Percentiles rank a stretch among this genome's conserved stretches.
These are phyloP conservation scores for Ennomos quercinarius DNA, from an alignment of 2,888 invertebrate genomes.

Conservation along the genomic window DNA sequence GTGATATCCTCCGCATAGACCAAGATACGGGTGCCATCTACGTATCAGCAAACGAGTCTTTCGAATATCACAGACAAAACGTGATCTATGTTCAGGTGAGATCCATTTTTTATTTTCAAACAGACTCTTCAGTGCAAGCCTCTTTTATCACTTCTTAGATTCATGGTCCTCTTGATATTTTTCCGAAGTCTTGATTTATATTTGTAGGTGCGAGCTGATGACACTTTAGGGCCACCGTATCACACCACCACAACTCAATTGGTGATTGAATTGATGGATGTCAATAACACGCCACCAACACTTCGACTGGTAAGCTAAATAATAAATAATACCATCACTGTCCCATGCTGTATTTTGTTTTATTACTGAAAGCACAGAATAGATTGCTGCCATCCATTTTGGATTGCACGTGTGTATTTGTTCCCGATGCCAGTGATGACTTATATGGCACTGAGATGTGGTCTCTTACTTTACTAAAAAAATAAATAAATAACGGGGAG, in stretches of 20 bases:
- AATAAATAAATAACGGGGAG: too few relatives aligned
- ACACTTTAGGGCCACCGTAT: conserved; percentile 71
- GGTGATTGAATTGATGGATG: conserved; percentile 87
- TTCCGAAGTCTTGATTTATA: too few relatives aligned
- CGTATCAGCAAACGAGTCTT: conserved; percentile 81
- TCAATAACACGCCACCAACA: conserved; percentile 90
- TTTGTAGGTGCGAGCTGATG: conserved; percentile 71
- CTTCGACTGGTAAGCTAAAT: conserved; percentile 82
- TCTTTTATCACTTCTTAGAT: too few relatives aligned
- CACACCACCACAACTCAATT: conserved; percentile 83
- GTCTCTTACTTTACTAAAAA: too few relatives aligned
- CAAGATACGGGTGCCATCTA: conserved; percentile 82
- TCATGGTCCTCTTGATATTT: too few relatives aligned
- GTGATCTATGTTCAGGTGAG: conserved; percentile 82
- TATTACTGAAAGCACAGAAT: too few relatives aligned
- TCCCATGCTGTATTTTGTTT: too few relatives aligned
- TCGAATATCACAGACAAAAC: conserved; percentile 87
- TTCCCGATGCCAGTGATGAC: too few relatives aligned
- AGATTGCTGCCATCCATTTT: too few relatives aligned
- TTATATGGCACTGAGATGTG: too few relatives aligned
- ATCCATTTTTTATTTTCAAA: background rate
- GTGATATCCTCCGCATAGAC: conserved; percentile 77
- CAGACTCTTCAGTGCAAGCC: background rate
- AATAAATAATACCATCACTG: too few relatives aligned
- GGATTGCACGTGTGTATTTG: too few relatives aligned